Base-by-base conservation (phyloP, 2,113 vertebrate genomes). In the crab-eating macaque (Macaca fascicularis) region DNA sequence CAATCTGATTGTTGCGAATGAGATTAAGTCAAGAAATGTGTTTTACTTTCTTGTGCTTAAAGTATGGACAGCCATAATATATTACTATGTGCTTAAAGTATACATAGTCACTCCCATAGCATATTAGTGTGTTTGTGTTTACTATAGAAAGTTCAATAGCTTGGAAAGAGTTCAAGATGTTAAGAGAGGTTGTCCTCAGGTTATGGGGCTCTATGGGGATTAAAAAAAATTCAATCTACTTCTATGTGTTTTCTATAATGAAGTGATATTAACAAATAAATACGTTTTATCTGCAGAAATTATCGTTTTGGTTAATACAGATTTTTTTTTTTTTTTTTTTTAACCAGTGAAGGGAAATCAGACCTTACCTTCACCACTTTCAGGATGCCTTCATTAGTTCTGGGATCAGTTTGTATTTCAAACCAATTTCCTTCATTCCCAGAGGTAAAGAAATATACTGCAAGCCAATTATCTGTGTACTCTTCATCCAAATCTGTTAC, bases 341-440 rank as follows among this genome's bases (percentile, higher is more conserved):
- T 10, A 30, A 97, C 78, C 8, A 80, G 6, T 19, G 89, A 83
- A 97, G 92, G 67, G 59, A 98, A n/a, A 80, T 17, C 43, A 89
- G 69, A 70, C 35, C 97, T 95, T 99, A 99, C 99, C 99, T 99
- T 98, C 90, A 99, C 97, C 78, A 99, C 98, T 97, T 98, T 99
- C 57, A 99, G 97, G 92, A 99, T 97, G 83, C 99, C 99, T 97
- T 99, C 99, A 3, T 99, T 99, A 93, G 99, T 99, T 27, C 95
- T 96, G 40, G 98, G 92, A 96, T 99, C 99, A 40, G 99, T 99
- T 93, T 92, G 95, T 75, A 99, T 99, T 97, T 98, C 99, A 98
- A 99, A 99, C 94, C 99, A 99, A 3, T 99, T 98, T 0, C 98
- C 99, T 98, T 99, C 99, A 83, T 99, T 99, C 89, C 99, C 99